Conservation (phyloP, 2,888 invertebrate species). For the Yponomeuta plumbellus region DNA sequence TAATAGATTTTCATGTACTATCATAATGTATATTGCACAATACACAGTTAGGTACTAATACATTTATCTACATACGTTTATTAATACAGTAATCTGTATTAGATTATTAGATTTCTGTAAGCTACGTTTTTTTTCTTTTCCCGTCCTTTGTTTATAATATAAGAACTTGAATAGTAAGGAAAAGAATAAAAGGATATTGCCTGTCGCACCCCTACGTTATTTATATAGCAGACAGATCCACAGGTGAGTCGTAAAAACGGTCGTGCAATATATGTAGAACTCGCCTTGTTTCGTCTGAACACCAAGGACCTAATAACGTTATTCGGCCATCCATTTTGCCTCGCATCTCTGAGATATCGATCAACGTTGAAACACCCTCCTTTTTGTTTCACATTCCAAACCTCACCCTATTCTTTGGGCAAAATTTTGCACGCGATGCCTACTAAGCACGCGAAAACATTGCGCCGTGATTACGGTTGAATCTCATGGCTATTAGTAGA, state of each 20-base stretch:
- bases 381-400: slow-evolving; percentile 10
- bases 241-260: background rate
- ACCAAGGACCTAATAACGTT: background rate
- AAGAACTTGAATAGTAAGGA: too few species aligned
- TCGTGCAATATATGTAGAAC: background rate
- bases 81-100: too few species aligned
- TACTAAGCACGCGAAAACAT: slow-evolving; percentile 7
- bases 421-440: background rate
- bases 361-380: slow-evolving; percentile 6
- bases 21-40: too few species aligned
- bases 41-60: too few species aligned
- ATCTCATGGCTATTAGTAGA: background rate
- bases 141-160: too few species aligned
- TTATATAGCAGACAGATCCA: background rate
- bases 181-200: background rate
- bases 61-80: too few species aligned
- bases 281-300: background rate
- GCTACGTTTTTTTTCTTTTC: too few species aligned
- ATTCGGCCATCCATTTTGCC: background rate
- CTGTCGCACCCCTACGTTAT: background rate
- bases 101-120: too few species aligned
- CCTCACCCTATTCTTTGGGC: background rate
- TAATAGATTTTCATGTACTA: too few species aligned
- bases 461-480: background rate
- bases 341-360: slow-evolving; percentile 12